Evolutionary conservation across 2,888 invertebrate species (phyloP).

Genomic region (Metallyticus violacea): DNA sequence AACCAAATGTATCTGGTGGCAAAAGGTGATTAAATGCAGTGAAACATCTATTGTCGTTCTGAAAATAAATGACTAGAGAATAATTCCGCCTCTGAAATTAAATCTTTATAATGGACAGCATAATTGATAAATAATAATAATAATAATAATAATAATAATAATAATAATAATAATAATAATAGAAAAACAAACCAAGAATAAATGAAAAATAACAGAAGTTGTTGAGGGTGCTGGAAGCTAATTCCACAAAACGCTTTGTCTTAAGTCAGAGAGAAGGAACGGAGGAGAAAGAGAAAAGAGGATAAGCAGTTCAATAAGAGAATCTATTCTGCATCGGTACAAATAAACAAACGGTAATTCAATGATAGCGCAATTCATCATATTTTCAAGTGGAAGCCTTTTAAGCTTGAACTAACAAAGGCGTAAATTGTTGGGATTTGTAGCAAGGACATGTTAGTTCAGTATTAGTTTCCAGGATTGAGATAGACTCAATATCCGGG

Average conservation of each 20-base stretch:
- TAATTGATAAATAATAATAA: background rate
- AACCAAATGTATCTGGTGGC: no score
- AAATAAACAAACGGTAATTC: background rate
- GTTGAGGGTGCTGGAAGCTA: no score
- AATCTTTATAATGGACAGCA: no score
- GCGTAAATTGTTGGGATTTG: background rate
- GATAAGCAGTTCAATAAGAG: background rate
- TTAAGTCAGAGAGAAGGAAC: no score
- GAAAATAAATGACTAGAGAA: no score
- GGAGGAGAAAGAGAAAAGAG: background rate
- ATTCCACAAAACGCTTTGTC: no score
- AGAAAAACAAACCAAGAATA: background rate
- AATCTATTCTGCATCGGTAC: background rate
- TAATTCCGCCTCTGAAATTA: no score
- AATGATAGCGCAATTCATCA: background rate
- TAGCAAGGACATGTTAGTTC: background rate
- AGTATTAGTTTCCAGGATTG: background rate
- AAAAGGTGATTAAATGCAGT: no score
- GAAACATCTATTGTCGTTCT: background rate
- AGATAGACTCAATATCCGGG: background rate
- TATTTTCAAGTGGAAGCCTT: constrained; percentile 10
- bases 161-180: background rate
- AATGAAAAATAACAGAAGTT: no score
- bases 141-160: background rate
- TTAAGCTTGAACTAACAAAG: constrained; percentile 6